Evolutionary conservation across 2,113 vertebrate species (phyloP), one percentile per base, ranked within the genome.

Genomic region (Micromys minutus): DNA sequence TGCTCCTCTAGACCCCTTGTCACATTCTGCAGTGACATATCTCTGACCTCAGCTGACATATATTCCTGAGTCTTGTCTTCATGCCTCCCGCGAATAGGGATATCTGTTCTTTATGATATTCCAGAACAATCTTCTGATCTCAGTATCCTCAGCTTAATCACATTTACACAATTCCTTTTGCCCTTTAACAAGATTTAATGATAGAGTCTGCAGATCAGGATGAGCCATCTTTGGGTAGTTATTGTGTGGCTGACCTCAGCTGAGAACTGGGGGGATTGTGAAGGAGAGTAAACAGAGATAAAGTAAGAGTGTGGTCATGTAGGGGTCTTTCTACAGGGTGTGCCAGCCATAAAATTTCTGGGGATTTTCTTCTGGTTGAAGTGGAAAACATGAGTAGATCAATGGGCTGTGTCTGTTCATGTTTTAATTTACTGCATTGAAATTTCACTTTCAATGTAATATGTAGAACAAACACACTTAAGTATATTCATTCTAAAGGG

Each of bases 401-500:
- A 5, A 34, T 63, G 10, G 21, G 13, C 17, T 24, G 2, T 7
- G 42, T 3, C 61, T 11, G 50, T 52, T 34, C 47, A 75, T 87
- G 75, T 29, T 75, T 75, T 91, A 81, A 13, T 5, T 76, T 71
- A 63, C 0, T 55, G 15, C 67, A 65, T 17, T 85, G n/a, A 94
- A 63, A 26, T 8, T 81, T 93, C 80, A 59, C 39, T 74, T 94
- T 75, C 57, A 59, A 61, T 77, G 11, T 45, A 19, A 1, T 79
- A 11, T 31, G 7, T 17, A 89, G 67, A 88, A 76, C 2, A 84
- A 88, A 76, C 2, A 84, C n/a, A 55, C 89, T 87, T 21, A 79
- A 94, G 84, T 29, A 55, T 57, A 63, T 86, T 91, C 63, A 31
- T 86, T 93, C 55, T 93, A 79, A 93, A 4, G 87, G 15, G 22